Conservation (phyloP, 2,797 vertebrate genomes). For the Philypnodon macrostomus region DNA sequence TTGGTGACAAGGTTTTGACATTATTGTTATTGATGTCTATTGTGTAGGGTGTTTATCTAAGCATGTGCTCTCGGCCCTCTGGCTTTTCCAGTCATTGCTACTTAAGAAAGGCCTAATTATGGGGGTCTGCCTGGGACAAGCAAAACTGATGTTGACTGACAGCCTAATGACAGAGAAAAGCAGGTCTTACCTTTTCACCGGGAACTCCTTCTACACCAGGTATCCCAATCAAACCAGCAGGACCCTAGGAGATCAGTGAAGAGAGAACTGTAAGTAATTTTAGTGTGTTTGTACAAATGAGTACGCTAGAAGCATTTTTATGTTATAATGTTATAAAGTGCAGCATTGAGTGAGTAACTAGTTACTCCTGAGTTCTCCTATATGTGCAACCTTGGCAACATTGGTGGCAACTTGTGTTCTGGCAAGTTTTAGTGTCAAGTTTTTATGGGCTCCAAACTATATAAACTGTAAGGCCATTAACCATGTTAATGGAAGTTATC, state of each 20-base stretch:
- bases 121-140: slow-evolving; percentile 49
- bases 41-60: slow-evolving; percentile 52
- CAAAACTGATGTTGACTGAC: slow-evolving; percentile 62
- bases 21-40: slow-evolving; percentile 43
- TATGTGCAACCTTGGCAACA: no score
- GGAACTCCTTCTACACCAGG: slow-evolving; percentile 80
- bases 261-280: background rate
- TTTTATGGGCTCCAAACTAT: slow-evolving; percentile 4
- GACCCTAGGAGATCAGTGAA: slow-evolving; percentile 74
- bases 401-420: no score
- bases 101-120: slow-evolving; percentile 61
- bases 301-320: no score
- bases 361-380: no score
- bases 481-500: slow-evolving; percentile 47
- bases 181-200: slow-evolving; percentile 88
- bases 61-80: slow-evolving; percentile 32
- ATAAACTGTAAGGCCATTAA: slow-evolving; percentile 13
- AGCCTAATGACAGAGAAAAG: slow-evolving; percentile 64
- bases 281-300: no score
- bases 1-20: slow-evolving; percentile 24
- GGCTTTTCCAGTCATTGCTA: slow-evolving; percentile 35
- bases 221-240: slow-evolving; percentile 83
- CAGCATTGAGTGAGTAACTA: no score
- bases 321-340: no score
- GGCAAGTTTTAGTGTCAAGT: background rate